Base-by-base conservation (phyloP, 2,888 invertebrate species). In the Campoplex capitator region DNA sequence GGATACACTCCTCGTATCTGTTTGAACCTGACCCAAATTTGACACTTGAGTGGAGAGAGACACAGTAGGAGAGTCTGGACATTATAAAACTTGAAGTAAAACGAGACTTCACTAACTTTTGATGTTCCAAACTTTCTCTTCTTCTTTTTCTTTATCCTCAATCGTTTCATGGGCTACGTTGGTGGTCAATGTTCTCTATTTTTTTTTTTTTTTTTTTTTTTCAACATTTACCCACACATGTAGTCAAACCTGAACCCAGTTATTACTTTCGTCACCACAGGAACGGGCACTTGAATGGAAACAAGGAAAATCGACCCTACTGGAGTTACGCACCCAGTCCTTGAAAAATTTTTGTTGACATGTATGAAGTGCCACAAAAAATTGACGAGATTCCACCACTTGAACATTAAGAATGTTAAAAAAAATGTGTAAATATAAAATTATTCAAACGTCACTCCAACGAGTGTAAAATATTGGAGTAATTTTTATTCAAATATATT, bases 21-120 rank as follows among this genome's bases (percentile, higher is more conserved):
- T 48, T 48, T 74, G 48, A 82, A 75, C 70, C 78, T 87, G 87
- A 84, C 87, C 87, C 74, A 86, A 88, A 83, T 86, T 70, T 74
- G 81, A 84, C 71, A 81, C 85, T 85, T 71, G 62, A 85, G 82
- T 58, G 51, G 56, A 54, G 68, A 68, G 67, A 82, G 70, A 71
- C 71, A 35, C 78, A 79, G 58, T 71, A 51, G 56, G 23, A 75
- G 16, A 67, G 76, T 84, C 38, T 58, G 81, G 83, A 70, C 73
- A 83, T 80, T 82, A 71, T 82, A 56, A 82, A 75, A 78, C 54
- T 78, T 68, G 42, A 74, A 76, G 67, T 71, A 74, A 75, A 74
- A 71, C 51, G 73, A 75, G 75, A 82, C 75, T 67, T 23, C 45
- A 38, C 74, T 74, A 58, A 38, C 54, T 75, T 70, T 83, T 83